Evolutionary conservation across 2,888 invertebrate genomes (phyloP).

Genomic region (Lasioglossum zephyrum): DNA sequence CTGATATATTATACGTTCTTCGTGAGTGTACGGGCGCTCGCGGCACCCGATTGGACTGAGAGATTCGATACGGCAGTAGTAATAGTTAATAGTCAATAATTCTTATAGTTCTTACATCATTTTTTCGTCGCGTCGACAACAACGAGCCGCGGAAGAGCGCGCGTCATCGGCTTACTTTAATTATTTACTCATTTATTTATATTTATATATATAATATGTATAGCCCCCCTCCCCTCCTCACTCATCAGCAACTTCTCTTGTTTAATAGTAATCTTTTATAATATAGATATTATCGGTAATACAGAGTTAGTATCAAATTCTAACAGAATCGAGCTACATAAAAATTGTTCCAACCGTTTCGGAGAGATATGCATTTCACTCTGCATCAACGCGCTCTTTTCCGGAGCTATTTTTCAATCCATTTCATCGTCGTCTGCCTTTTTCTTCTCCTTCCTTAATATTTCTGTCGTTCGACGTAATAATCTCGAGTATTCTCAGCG

Average conservation of each 20-base stretch:
- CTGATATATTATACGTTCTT: slow-evolving; percentile 46
- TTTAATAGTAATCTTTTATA: slow-evolving; percentile 58
- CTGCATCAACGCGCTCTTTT: slow-evolving; percentile 53
- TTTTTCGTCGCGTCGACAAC: slow-evolving; percentile 51
- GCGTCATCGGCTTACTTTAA: slow-evolving; percentile 54
- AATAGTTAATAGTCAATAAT: slow-evolving; percentile 46
- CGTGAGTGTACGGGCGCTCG: slow-evolving; percentile 34
- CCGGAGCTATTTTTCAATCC: slow-evolving; percentile 38
- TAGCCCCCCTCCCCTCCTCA: slow-evolving; percentile 40
- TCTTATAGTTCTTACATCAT: slow-evolving; percentile 38
- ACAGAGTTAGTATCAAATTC: slow-evolving; percentile 73
- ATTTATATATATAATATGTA: slow-evolving; percentile 63
- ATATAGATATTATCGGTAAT: slow-evolving; percentile 68
- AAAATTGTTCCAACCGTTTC: slow-evolving; percentile 76
- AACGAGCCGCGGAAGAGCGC: slow-evolving; percentile 42
- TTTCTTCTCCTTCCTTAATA: not conserved
- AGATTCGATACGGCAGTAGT: slow-evolving; percentile 71
- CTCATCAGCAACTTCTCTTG: slow-evolving; percentile 55
- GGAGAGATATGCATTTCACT: slow-evolving; percentile 74
- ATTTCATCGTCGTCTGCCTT: not conserved
- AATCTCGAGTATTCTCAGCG: slow-evolving; percentile 23
- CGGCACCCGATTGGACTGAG: slow-evolving; percentile 63
- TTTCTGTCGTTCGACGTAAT: slow-evolving; percentile 31
- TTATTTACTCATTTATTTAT: slow-evolving; percentile 62
- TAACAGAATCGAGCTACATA: slow-evolving; percentile 70